phyloP scores from a whole-genome alignment of 2,888 invertebrate genomes.

The Lasioglossum figueresi region DNA sequence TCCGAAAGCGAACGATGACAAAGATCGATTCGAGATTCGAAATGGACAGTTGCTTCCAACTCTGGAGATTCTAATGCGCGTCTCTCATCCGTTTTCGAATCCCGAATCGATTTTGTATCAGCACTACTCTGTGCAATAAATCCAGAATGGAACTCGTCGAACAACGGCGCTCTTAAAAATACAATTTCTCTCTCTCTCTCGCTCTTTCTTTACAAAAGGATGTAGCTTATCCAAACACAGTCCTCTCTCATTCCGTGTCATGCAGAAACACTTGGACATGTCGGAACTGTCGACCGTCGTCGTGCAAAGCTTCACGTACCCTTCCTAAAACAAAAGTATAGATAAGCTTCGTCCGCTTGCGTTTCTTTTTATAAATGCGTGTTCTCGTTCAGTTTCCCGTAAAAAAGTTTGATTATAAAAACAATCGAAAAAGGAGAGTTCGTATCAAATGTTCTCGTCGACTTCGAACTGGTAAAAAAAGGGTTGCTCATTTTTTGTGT shows the following conservation, averaged over 20 bases:
- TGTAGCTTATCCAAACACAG: background rate
- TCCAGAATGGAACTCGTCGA: background rate
- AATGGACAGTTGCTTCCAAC: background rate
- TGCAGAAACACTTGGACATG: background rate
- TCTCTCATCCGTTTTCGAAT: background rate
- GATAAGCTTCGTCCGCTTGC: conserved; percentile 20
- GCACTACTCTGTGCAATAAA: background rate
- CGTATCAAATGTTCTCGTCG: conserved; percentile 10
- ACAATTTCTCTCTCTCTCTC: conserved; percentile 2
- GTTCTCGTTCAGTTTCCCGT: conserved; percentile 5
- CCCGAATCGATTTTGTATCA: background rate
- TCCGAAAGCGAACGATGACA: background rate
- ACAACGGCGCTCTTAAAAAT: conserved; percentile 2
- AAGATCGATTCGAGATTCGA: background rate
- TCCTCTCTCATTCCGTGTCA: background rate
- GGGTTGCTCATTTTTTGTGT: background rate
- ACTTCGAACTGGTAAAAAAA: background rate
- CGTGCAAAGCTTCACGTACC: background rate
- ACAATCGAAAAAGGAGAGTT: conserved; percentile 4
- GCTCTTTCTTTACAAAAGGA: background rate
- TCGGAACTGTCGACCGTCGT: conserved; percentile 18
- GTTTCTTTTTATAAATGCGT: background rate
- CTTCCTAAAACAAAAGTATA: background rate
- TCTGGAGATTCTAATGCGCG: background rate
- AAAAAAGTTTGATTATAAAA: conserved; percentile 42